Conservation (phyloP, 2,888 invertebrate species). For the Hemicrepidius hirtus region DNA sequence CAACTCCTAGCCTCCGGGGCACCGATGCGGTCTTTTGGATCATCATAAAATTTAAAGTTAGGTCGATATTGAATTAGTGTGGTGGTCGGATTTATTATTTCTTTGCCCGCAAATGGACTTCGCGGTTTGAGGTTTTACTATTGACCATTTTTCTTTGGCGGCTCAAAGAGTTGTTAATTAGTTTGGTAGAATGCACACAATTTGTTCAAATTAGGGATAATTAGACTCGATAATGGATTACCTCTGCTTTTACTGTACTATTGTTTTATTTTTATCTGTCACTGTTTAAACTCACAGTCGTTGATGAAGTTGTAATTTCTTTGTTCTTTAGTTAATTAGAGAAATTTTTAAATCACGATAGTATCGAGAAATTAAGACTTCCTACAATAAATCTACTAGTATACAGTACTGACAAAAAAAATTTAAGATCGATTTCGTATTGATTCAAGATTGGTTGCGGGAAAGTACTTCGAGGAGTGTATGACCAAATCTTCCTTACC, state of each 20-base stretch:
- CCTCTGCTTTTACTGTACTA: neutral
- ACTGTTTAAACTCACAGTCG: too few species aligned
- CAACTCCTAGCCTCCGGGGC: conserved; percentile 15
- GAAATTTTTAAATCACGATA: too few species aligned
- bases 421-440: too few species aligned
- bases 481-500: too few species aligned
- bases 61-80: conserved; percentile 26
- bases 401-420: too few species aligned
- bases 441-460: too few species aligned
- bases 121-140: conserved; percentile 27
- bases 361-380: too few species aligned
- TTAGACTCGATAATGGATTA: neutral
- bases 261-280: too few species aligned
- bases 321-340: too few species aligned
- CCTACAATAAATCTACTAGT: too few species aligned
- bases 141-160: neutral
- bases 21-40: conserved; percentile 24
- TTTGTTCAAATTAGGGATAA: neutral
- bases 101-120: conserved; percentile 30
- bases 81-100: conserved; percentile 24
- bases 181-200: neutral
- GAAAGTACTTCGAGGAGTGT: too few species aligned
- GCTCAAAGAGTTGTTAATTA: neutral
- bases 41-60: conserved; percentile 13
- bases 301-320: too few species aligned